A percentile compares a stretch with the other conserved stretches of the same genome.
Evolutionary conservation across 2,888 invertebrate species (phyloP).

Genomic region (Xiphydria camelus): DNA sequence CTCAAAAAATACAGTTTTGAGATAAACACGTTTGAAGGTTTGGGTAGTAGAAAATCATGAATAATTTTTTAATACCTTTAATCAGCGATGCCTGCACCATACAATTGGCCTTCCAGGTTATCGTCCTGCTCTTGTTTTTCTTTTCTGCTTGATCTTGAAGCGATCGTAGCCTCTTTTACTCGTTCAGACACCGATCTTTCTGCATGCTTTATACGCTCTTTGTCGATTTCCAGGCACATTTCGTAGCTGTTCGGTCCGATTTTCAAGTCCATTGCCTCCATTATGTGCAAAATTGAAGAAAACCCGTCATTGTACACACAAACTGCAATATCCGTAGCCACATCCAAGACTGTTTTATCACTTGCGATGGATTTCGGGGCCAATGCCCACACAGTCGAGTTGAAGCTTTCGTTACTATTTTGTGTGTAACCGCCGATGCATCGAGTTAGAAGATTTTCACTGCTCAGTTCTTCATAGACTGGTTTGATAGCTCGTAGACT

Average conservation of each 20-base stretch:
- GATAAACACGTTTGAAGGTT: conserved; percentile 14
- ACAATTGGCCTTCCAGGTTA: conserved; percentile 2
- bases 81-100: conserved; percentile 7
- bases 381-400: conserved; percentile 6
- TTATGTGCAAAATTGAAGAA: conserved; percentile 15
- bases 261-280: conserved; percentile 16
- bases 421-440: conserved; percentile 15
- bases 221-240: conserved; percentile 16
- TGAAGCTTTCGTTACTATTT: conserved; percentile 14
- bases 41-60: neutral
- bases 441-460: neutral
- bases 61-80: neutral
- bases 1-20: conserved; percentile 13
- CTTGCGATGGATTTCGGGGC: conserved; percentile 7
- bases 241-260: conserved; percentile 19
- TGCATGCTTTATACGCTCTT: conserved; percentile 12
- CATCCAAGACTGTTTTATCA: neutral
- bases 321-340: conserved; percentile 15
- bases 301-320: conserved; percentile 19
- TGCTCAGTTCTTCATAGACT: conserved; percentile 8
- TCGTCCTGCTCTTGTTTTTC: neutral
- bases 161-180: neutral
- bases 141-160: conserved; percentile 13
- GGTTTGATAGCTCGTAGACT: conserved; percentile 4
- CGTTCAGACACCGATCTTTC: neutral